Evolutionary conservation across 2,888 invertebrate genomes (phyloP).

Genomic region (Amiota communis): DNA sequence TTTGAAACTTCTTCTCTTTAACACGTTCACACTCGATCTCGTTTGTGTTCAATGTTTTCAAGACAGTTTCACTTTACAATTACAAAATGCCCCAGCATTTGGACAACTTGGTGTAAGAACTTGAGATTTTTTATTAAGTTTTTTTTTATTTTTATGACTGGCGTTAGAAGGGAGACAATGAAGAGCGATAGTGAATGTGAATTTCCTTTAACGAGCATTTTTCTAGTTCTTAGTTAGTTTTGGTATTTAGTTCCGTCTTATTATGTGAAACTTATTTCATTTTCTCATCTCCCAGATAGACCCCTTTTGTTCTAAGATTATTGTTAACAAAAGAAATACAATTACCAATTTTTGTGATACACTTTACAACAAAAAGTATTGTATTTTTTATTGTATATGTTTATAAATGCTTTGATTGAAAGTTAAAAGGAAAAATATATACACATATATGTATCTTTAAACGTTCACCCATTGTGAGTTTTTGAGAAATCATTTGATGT

Average conservation of each 20-base stretch:
- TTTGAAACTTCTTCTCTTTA: neutral
- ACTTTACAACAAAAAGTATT: neutral
- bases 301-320: conserved; percentile 6
- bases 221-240: neutral
- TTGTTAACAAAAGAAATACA: conserved; percentile 16
- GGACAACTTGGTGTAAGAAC: neutral
- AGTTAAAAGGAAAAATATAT: conserved; percentile 48
- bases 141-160: neutral
- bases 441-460: too few relatives aligned
- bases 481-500: too few relatives aligned
- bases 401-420: conserved; percentile 52
- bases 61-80: conserved; percentile 19
- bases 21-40: conserved; percentile 1
- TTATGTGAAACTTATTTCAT: neutral
- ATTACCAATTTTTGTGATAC: conserved; percentile 12
- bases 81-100: neutral
- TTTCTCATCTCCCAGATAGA: neutral
- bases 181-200: too few relatives aligned
- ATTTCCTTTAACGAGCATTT: neutral
- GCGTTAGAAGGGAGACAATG: neutral
- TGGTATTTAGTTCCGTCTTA: conserved; percentile 5
- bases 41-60: neutral
- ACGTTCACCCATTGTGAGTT: too few relatives aligned
- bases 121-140: neutral
- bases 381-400: conserved; percentile 18